Evolutionary conservation across 2,113 vertebrate species (phyloP), one percentile per base, ranked within the genome.

Genomic region (Otolemur garnettii): DNA sequence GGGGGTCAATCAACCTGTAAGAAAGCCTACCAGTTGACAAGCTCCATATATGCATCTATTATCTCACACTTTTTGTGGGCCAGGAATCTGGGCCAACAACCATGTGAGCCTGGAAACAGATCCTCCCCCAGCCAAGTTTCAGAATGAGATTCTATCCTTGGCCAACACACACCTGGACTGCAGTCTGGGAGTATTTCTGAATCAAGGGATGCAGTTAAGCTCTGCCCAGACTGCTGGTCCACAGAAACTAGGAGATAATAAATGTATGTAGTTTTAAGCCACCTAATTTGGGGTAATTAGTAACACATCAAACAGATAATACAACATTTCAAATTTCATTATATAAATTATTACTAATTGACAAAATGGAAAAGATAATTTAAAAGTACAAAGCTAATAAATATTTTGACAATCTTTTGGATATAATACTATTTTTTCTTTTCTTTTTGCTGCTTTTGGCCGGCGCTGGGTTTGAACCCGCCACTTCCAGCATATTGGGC

Each of bases 331-430:
- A 92, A 84, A 18, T 75, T 92, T 91, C 17, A 84, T 26, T 64
- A 93, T 66, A 64, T 84, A 79, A 87, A 92, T 82, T 57, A 89
- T 66, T 57, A 92, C 19, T 69, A 80, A 69, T 8, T 92, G 71
- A 89, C 38, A 95, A 94, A 96, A 96, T 12, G 60, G 62, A 89
- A 93, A 87, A 90, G 69, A 84, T 18, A 83, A 90, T 68, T 93
- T 97, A 55, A 78, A 94, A 83, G 28, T 83, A 87, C 72, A 90
- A 93, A 42, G 33, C 59, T 77, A 78, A 91, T 71, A 71, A 14
- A 69, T 55, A 59, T 89, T 93, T 85, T 94, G 53, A 82, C 75
- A 95, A 42, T 83, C 17, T 93, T 86, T 91, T 85, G 28, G 35
- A 69, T 82, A 75, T 83, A 84, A 71, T 35, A 90, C 18, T 35